Evolutionary conservation across 2,888 invertebrate genomes (phyloP), one percentile per base, ranked within the genome.

Genomic region (Pomacea canaliculata): DNA sequence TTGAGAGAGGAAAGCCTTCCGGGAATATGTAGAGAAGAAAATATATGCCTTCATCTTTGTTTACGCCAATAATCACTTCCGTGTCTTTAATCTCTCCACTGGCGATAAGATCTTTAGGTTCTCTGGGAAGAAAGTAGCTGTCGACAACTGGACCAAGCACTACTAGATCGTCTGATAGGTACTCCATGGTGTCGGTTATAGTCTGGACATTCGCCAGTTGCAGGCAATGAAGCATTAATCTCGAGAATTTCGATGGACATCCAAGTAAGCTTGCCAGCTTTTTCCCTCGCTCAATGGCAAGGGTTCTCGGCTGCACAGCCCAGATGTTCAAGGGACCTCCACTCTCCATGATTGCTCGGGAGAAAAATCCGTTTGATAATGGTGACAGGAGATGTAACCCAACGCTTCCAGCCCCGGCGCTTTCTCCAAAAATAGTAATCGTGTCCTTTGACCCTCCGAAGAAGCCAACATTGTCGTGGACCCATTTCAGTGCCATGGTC

Each of bases 41-140:
- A 92, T 96, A 97, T 10, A 96, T 96, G 79, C 98, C 97, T 94
- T 98, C 98, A 90, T 98, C 97, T 90, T 95, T 94, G 91, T 97
- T 98, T 91, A 96, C 96, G 79, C 98, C 98, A 84, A 98, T 94
- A 86, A 99, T 93, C 78, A 98, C 95, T 91, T 97, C 96, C 81
- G 95, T 95, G 86, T 96, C 95, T 88, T 95, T 94, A 87, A 96
- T 96, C 91, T 73, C 65, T 9, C 95, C 96, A 84, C 96, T 95
- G 81, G 94, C 93, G 88, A 97, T 92, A 92, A 97, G 93, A 76
- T 96, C 95, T 89, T 95, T 93, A 0, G 97, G 97, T 91, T 96
- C 95, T 87, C 96, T 95, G 0, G 96, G 95, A 81, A 97, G 92
- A 91, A 97, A 96, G 75, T 94, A 93, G 2, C 96, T 96, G 88